phyloP scores from a whole-genome alignment of 2,888 invertebrate genomes.

The Boloria euphrosyne region DNA sequence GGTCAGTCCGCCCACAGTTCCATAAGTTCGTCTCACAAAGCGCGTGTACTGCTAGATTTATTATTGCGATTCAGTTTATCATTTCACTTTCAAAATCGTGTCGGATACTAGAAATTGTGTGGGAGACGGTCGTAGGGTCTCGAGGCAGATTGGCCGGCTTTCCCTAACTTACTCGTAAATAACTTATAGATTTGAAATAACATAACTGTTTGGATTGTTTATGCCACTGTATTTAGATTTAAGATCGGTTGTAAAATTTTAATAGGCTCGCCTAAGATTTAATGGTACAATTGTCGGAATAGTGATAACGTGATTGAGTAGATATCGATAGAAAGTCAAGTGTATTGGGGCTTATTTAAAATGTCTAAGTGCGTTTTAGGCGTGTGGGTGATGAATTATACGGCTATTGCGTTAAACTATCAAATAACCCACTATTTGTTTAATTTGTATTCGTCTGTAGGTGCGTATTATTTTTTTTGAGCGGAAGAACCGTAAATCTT shows the following conservation, averaged over 20 bases:
- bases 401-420: conserved; percentile 8
- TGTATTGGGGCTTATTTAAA: conserved; percentile 26
- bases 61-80: conserved; percentile 57
- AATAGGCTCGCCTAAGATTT: conserved; percentile 45
- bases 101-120: conserved; percentile 63
- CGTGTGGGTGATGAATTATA: conserved; percentile 22
- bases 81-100: conserved; percentile 72
- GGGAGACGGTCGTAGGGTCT: conserved; percentile 56
- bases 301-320: conserved; percentile 35
- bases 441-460: too few species aligned
- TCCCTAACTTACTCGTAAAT: conserved; percentile 67
- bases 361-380: not conserved
- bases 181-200: conserved; percentile 67
- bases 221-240: conserved; percentile 54
- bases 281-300: conserved; percentile 39
- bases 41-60: conserved; percentile 60
- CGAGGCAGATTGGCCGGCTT: conserved; percentile 53
- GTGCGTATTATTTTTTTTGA: too few species aligned
- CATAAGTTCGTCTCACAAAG: conserved; percentile 42
- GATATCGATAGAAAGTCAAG: conserved; percentile 37
- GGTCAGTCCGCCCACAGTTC: conserved; percentile 39
- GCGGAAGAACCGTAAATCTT: too few species aligned
- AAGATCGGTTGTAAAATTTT: conserved; percentile 49
- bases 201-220: conserved; percentile 56
- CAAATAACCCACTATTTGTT: conserved; percentile 11